A percentile compares a stretch with the other conserved stretches of the same genome.
These are phyloP conservation scores for Neostethus bicornis DNA, from an alignment of 2,797 vertebrate species.

Conservation along the genomic window DNA sequence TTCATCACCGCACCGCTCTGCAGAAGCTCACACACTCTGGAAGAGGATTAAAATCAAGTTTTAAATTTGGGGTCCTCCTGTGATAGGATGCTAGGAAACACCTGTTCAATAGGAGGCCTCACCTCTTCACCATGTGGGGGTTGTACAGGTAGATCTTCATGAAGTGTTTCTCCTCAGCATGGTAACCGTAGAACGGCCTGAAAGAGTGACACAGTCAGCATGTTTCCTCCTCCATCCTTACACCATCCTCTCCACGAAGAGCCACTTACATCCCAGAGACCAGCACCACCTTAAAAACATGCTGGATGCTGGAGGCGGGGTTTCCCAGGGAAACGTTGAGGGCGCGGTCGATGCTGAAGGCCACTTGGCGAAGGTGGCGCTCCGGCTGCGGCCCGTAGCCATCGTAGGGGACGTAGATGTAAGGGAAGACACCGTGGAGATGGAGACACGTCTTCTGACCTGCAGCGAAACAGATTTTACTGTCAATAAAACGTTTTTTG, in stretches of 20 bases:
- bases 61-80: too few species aligned
- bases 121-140: slow-evolving; percentile 98
- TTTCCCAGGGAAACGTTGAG: slow-evolving; percentile 95
- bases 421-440: slow-evolving; percentile 94
- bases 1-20: slow-evolving; percentile 98
- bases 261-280: slow-evolving; percentile 95
- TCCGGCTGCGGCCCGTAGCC: slow-evolving; percentile 86
- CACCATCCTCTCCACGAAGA: not conserved
- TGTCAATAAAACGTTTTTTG: too few species aligned
- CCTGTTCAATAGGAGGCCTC: too few species aligned
- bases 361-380: slow-evolving; percentile 90
- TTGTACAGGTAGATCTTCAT: slow-evolving; percentile 99
- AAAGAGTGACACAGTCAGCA: slow-evolving; percentile 18
- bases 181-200: slow-evolving; percentile 98
- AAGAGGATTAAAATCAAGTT: not conserved
- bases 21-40: slow-evolving; percentile 95
- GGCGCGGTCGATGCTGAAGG: slow-evolving; percentile 96
- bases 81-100: too few species aligned
- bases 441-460: slow-evolving; percentile 99
- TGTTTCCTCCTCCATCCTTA: not conserved
- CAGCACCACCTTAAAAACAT: slow-evolving; percentile 94
- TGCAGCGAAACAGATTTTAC: slow-evolving; percentile 55
- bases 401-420: slow-evolving; percentile 94
- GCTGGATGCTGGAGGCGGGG: slow-evolving; percentile 88
- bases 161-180: slow-evolving; percentile 93